Evolutionary conservation across 2,113 vertebrate species (phyloP), one percentile per base, ranked within the genome.

Genomic region (Sinocyclocheilus maitianheensis): DNA sequence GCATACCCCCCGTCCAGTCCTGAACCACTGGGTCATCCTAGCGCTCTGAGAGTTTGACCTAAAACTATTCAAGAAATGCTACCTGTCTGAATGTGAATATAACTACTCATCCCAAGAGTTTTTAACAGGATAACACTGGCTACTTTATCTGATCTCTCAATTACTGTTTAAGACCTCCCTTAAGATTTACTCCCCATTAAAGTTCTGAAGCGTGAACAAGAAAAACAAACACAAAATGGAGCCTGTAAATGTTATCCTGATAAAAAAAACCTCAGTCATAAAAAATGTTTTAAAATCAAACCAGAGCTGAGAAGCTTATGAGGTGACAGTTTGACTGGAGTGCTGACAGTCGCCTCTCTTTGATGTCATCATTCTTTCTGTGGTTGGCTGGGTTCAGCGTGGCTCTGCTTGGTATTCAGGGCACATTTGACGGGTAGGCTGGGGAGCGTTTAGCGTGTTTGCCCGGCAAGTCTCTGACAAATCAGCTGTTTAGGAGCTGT

Each of bases 401-500:
- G 7, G 24, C 53, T 83, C 69, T 79, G 69, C 58, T 74, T 84
- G 51, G 26, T 74, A 85, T 76, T 87, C 85, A 85, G 86, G 65
- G 78, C 51, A 34, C 75, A 90, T 90, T 86, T 90, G 92, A 93
- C 86, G 85, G 88, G 71, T 12, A n/a, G 72, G 2, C 88, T 87
- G 63, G 63, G 90, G 85, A 91, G 86, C 86, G 72, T 88, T 92
- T 89, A 91, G 87, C 67, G 53, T 85, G 79, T 86, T 83, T 53
- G 89, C 72, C 87, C 74, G 85, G 78, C 81, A n/a, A 89, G 78
- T 89, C 87, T 78, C 86, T 89, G 92, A 94, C 91, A 92, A 92
- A 95, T 93, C 90, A 92, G 91, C 90, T 91, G 88, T 89, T 93
- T 91, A 91, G 62, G 85, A 91, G 90, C 87, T 88, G 91, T 93